A percentile compares a stretch with the other conserved stretches of the same genome.
phyloP scores from a whole-genome alignment of 2,888 invertebrate genomes.

The Eupithecia dodoneata region DNA sequence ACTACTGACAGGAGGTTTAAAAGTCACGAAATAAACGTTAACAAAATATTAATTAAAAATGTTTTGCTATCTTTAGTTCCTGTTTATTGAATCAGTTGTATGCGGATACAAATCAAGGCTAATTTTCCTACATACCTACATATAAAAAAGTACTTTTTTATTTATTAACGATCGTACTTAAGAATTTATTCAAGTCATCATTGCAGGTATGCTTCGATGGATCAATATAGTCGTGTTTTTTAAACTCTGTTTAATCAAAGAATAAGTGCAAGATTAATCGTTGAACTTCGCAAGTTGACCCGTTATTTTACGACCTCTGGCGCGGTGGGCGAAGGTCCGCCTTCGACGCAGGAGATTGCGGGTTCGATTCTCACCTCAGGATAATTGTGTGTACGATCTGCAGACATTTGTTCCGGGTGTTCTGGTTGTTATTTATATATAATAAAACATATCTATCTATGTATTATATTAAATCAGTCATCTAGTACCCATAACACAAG shows the following conservation, averaged over 20 bases:
- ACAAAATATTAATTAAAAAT: background rate
- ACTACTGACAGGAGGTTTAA: background rate
- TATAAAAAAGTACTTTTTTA: background rate
- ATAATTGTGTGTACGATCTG: no score
- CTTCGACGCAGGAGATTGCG: no score
- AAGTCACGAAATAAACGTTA: constrained; percentile 4
- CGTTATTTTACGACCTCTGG: no score
- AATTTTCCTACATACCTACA: background rate
- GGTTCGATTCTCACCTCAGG: no score
- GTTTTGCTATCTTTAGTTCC: constrained; percentile 20
- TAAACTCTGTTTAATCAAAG: background rate
- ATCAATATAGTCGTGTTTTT: background rate
- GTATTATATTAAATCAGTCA: no score
- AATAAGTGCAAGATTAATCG: background rate
- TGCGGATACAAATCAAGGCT: constrained; percentile 1
- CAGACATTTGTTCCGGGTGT: no score
- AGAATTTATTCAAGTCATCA: background rate
- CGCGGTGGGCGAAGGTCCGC: no score
- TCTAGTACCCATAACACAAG: no score
- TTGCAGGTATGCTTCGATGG: background rate
- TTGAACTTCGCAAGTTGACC: background rate
- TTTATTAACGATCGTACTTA: background rate
- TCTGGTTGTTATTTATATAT: no score
- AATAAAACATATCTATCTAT: no score
- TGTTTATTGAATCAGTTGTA: background rate